Base-by-base conservation (phyloP, 2,888 invertebrate species). In the Tuta absoluta region DNA sequence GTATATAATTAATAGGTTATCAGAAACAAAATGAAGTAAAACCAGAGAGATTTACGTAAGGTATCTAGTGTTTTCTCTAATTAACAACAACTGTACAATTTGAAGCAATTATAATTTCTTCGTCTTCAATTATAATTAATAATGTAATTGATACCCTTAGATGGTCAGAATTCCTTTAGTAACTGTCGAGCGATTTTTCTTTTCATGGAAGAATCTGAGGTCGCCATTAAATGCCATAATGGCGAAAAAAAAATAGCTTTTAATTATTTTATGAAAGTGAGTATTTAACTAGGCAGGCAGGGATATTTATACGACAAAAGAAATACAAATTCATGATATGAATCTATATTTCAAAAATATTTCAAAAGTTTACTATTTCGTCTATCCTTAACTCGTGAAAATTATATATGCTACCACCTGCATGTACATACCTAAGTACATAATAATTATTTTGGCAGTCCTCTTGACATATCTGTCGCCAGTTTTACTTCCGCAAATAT, bases 391-490 rank as follows among this genome's bases (percentile, higher is more conserved):
- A 45, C 4, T 45, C n/a, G 45, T 17, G 17, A 17, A 45, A 45
- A 45, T n/a, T 17, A 45, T 45, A 3, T 41, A 41, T 41, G 3
- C 45, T 45, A 12, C 51, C 0, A 0, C 0, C 11, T 23, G 0
- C 19, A 17, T 4, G 49, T 21, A 21, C 19, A 49, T 49, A 49
- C 49, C 10, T 33, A 33, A 8, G 4, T 33, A 33, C 33, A n/a
- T n/a, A n/a, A n/a, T 45, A 21, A 51, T 28, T 53, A 53, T 28
- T 24, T 49, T 28, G 10, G 24, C 53, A 14, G 28, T 7, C 10
- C 10, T 33, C 56, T 56, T 56, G 56, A 56, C 56, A 56, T 56
- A 28, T 56, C 33, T 17, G 24, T 24, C 17, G 56, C 17, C 8
- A 33, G 10, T 14, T 12, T 56, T 56, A 24, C 24, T 33, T 56